phyloP scores from a whole-genome alignment of 1,140 invertebrate genomes.

The Aphidius gifuensis region DNA sequence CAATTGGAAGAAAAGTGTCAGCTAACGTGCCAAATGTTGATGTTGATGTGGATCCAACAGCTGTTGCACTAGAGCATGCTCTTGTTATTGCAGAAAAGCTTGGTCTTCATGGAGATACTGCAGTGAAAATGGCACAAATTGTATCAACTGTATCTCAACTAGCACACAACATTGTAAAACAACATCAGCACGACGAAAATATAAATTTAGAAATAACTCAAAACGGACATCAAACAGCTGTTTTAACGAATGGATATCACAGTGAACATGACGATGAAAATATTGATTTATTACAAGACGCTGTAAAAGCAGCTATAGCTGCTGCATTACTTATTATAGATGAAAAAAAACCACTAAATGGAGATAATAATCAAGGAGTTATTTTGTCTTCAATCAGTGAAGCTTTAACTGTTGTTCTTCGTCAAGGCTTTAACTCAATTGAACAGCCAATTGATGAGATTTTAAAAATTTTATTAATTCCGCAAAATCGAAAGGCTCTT shows the following conservation, averaged over 20 bases:
- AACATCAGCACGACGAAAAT: constrained; percentile 29
- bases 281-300: constrained; percentile 54
- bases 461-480: constrained; percentile 48
- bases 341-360: constrained; percentile 34
- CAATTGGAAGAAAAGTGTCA: constrained; percentile 64
- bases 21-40: constrained; percentile 63
- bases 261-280: constrained; percentile 34
- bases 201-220: constrained; percentile 31
- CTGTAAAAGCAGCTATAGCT: constrained; percentile 58
- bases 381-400: constrained; percentile 60
- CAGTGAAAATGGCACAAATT: constrained; percentile 54
- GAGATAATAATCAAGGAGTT: constrained; percentile 53
- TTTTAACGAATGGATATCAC: constrained; percentile 29
- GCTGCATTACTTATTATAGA: constrained; percentile 57
- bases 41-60: constrained; percentile 60
- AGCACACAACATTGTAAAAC: constrained; percentile 45
- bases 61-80: constrained; percentile 49
- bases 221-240: constrained; percentile 37
- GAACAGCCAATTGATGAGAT: constrained; percentile 55
- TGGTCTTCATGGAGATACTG: constrained; percentile 44
- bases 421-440: constrained; percentile 48
- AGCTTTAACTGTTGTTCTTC: constrained; percentile 43
- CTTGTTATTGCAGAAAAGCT: constrained; percentile 49
- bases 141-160: constrained; percentile 48
- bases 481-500: constrained; percentile 42